A percentile compares a stretch with the other conserved stretches of the same genome.
These are phyloP conservation scores for Acanthaster planci DNA, from an alignment of 35 echinoderm and acorn worm species.

Conservation along the genomic window DNA sequence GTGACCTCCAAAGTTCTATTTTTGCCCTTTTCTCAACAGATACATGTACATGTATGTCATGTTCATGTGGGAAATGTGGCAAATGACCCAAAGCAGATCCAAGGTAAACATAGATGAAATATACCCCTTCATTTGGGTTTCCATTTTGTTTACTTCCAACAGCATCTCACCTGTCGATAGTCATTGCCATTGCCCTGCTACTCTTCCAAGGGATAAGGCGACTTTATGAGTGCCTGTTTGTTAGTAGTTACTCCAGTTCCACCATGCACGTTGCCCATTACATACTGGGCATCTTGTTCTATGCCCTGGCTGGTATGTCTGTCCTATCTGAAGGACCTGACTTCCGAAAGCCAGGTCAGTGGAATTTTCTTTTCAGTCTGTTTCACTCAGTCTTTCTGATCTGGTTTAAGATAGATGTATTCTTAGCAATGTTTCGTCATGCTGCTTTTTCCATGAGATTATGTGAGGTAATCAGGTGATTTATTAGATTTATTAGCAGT, in stretches of 20 bases:
- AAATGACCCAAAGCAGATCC: too few relatives aligned
- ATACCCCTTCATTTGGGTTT: too few relatives aligned
- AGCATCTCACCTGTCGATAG: slow-evolving; percentile 56
- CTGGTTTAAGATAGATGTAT: too few relatives aligned
- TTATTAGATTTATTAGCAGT: too few relatives aligned
- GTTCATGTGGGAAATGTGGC: not conserved
- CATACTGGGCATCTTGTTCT: slow-evolving; percentile 68
- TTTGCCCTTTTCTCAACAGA: too few relatives aligned
- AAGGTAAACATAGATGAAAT: too few relatives aligned
- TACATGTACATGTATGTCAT: not conserved
- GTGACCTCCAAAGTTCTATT: too few relatives aligned
- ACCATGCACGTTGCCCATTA: slow-evolving; percentile 91
- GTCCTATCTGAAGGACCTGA: slow-evolving; percentile 78
- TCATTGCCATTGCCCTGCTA: slow-evolving; percentile 59
- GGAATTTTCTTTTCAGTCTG: not conserved
- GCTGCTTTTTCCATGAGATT: too few relatives aligned
- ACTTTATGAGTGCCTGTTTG: slow-evolving; percentile 70
- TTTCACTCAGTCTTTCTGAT: not conserved
- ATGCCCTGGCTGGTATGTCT: slow-evolving; percentile 55
- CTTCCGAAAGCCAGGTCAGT: slow-evolving; percentile 47
- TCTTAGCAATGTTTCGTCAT: too few relatives aligned
- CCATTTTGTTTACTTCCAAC: slow-evolving; percentile 1
- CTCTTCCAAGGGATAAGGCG: slow-evolving; percentile 70
- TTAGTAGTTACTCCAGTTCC: slow-evolving; percentile 80
- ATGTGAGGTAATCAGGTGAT: too few relatives aligned